Base-by-base conservation (phyloP, 2,797 vertebrate genomes). In the Falco rusticolus region DNA sequence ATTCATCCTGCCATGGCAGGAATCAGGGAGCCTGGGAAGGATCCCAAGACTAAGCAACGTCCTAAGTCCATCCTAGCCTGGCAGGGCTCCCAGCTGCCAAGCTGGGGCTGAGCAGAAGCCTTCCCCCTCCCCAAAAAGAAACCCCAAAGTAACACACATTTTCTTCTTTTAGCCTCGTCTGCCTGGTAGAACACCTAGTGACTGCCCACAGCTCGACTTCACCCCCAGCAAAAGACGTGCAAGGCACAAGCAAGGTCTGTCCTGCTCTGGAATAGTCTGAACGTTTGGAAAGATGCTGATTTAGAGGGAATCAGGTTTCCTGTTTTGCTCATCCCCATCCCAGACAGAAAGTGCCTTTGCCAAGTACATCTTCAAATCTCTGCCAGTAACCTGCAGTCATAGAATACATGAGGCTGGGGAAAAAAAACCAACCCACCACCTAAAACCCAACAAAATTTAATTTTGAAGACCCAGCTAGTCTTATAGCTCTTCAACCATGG, bases 301-400 rank as follows among this genome's bases (percentile, higher is more conserved):
- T n/a, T 43, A 56, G 41, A 60, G 39, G 66, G 68, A 81, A 85
- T 12, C 43, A 80, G 48, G 57, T 17, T 94, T 91, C 81, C 87
- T 93, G 90, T 89, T 94, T 96, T 75, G 59, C 60, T 90, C 87
- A 89, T 93, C 69, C n/a, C 50, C 10, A 47, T 56, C 91, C 70
- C 93, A 88, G 93, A 92, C 89, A 93, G 45, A 92, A 91, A 71
- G 53, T 5, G n/a, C 47, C 57, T 93, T 69, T 95, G 90, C 94
- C 93, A 94, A 90, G 57, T 37, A 69, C 13, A 5, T 77, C 80
- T 65, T 63, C 84, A 81, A 41, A 89, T 85, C 63, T 34, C 61
- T 96, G 84, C 95, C 91, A 91, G 87, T 60, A 92, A 96, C 86
- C 87, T 93, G 83, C 70, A 91, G 93, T 66, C 82, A 89, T 68